phyloP scores from a whole-genome alignment of 2,113 vertebrate genomes.

The Abramis brama region DNA sequence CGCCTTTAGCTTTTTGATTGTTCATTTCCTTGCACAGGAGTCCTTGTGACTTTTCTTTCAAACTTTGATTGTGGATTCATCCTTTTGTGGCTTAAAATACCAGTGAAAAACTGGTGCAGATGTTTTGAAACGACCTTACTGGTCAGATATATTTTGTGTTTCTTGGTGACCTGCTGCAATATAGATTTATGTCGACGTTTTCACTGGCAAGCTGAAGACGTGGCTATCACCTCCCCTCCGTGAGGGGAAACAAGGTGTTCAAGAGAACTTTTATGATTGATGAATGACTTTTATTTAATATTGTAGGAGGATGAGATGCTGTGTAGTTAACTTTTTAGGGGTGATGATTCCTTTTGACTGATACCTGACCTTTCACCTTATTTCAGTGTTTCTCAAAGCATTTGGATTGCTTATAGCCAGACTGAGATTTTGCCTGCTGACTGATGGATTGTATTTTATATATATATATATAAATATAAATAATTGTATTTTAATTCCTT shows the following conservation, averaged over 20 bases:
- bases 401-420: neutral
- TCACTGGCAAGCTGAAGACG: slow-evolving; percentile 63
- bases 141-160: slow-evolving; percentile 20
- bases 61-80: slow-evolving; percentile 18
- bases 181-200: slow-evolving; percentile 56
- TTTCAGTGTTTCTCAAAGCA: neutral
- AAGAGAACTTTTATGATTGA: neutral
- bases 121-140: slow-evolving; percentile 35
- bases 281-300: slow-evolving; percentile 28
- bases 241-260: slow-evolving; percentile 58
- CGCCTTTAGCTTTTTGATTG: slow-evolving; percentile 41
- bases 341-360: neutral
- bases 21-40: slow-evolving; percentile 23
- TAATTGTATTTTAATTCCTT: slow-evolving; percentile 6
- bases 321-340: neutral
- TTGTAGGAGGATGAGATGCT: neutral
- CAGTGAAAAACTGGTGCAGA: slow-evolving; percentile 46
- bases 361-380: neutral
- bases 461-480: neutral
- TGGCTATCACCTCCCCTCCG: slow-evolving; percentile 60
- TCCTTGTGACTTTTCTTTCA: slow-evolving; percentile 22
- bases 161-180: slow-evolving; percentile 19
- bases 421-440: neutral
- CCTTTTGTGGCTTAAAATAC: neutral
- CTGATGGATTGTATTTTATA: neutral